Base-by-base conservation (phyloP, 2,113 vertebrate species). In the Leiothrix lutea region DNA sequence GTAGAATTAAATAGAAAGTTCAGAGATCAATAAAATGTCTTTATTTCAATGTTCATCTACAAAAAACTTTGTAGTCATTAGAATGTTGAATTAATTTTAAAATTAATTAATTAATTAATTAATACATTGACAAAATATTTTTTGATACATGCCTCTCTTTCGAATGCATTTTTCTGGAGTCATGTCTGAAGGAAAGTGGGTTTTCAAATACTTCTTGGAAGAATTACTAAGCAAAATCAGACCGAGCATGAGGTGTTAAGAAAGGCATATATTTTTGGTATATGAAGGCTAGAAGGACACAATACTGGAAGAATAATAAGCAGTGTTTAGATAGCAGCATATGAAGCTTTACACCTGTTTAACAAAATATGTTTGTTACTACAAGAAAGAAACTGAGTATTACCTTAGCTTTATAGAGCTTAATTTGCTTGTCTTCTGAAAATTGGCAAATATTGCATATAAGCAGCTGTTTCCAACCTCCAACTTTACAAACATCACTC, bases 281-380 rank as follows among this genome's bases (percentile, higher is more conserved):
- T n/a, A n/a, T n/a, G n/a, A n/a, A n/a, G 90, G 88, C 95, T 94
- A 90, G 91, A 82, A 74, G 11, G 16, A 47, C 53, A 5, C 35
- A 69, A 50, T n/a, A 17, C 31, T 95, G 42, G 70, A 97, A 95
- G 60, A 78, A 65, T 87, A 92, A 90, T 83, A 95, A 97, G 80
- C 38, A 93, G 44, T 88, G 77, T 90, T 96, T 86, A 96, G 95
- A 94, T 45, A 96, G 81, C 60, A 91, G 71, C 64, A 93, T 22
- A 94, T 95, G 84, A 95, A 80, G 51, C 33, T 94, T 97, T 78
- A 82, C 70, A 96, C 92, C 70, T 96, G 73, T 97, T 97, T 97
- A 94, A 94, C 94, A 94, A 87, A 97, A 97, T 51, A 45, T 15
- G 9, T 87, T 97, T 88, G 1, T 67, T 95, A 78, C 78, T 96